Conservation (phyloP, 1,140 invertebrate species). For the Orchestia grillus region DNA sequence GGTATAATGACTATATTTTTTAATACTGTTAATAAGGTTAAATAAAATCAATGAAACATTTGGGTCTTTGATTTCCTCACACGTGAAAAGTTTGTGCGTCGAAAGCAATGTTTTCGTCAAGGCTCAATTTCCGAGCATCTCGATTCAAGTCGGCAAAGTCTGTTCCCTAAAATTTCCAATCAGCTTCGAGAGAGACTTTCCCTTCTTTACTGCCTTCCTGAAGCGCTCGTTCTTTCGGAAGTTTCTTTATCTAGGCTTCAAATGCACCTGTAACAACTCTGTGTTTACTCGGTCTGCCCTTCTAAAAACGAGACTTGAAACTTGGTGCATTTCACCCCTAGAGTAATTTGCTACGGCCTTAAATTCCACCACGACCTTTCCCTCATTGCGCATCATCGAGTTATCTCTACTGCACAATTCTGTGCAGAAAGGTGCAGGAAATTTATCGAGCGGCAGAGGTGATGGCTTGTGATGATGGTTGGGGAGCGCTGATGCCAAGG, state of each 20-base stretch:
- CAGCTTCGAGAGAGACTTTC: not conserved
- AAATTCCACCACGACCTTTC: not conserved
- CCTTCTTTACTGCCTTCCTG: not conserved
- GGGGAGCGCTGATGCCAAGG: not conserved
- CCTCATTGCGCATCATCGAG: not conserved
- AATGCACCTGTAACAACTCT: not conserved
- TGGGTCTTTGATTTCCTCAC: not conserved
- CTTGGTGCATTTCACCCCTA: not conserved
- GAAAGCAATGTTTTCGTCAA: not conserved
- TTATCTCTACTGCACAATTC: not conserved
- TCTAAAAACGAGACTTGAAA: not conserved
- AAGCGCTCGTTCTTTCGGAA: not conserved
- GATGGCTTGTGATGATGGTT: not conserved
- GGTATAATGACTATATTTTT: not conserved
- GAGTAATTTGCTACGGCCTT: not conserved
- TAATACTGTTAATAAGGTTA: not conserved
- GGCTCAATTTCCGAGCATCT: not conserved
- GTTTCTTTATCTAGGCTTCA: conserved; percentile 29
- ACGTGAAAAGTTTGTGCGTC: not conserved
- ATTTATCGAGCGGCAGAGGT: not conserved
- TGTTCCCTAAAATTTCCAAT: not conserved
- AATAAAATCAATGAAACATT: not conserved
- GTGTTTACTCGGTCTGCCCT: not conserved
- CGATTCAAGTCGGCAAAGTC: not conserved
- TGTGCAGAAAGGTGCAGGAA: not conserved